Percentiles rank a stretch among this genome's conserved stretches.
Evolutionary conservation across 2,888 invertebrate genomes (phyloP).

Genomic region (Aporophyla nigra): DNA sequence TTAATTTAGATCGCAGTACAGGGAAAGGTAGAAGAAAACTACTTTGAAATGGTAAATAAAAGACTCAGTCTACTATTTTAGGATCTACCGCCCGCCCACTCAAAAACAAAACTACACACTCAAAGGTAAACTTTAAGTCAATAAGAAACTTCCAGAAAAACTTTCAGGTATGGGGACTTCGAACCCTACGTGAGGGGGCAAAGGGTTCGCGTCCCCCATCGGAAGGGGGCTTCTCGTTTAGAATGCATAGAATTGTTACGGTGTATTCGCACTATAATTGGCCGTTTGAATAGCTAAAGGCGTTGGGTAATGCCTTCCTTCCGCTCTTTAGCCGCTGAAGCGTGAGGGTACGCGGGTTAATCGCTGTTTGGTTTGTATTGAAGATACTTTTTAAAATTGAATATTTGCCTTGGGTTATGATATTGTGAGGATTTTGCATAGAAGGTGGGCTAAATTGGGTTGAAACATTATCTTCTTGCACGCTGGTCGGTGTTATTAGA

Average conservation of each 20-base stretch:
- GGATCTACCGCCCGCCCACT: not conserved
- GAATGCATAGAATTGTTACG: conserved; percentile 66
- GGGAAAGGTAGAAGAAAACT: not conserved
- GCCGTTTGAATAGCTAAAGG: conserved; percentile 55
- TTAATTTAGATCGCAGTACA: conserved; percentile 1
- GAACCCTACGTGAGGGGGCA: conserved; percentile 23
- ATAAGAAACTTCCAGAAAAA: conserved; percentile 51
- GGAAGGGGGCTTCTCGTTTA: conserved; percentile 56
- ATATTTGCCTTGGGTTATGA: conserved; percentile 8
- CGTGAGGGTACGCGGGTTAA: conserved; percentile 28
- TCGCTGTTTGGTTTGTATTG: conserved; percentile 13
- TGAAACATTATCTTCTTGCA: not conserved
- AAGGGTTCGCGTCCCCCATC: conserved; percentile 13
- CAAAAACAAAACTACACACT: conserved; percentile 42
- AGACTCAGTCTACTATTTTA: not conserved
- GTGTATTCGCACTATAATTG: conserved; percentile 64
- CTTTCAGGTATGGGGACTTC: conserved; percentile 34
- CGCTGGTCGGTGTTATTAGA: not conserved
- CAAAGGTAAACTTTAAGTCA: conserved; percentile 51
- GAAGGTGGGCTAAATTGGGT: not conserved
- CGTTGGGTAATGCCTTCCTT: conserved; percentile 56
- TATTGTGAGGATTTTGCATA: not conserved
- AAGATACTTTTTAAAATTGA: conserved; percentile 29
- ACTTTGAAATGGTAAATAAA: conserved; percentile 34
- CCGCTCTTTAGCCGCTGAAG: conserved; percentile 35